Evolutionary conservation across 1,140 invertebrate genomes (phyloP), one percentile per base, ranked within the genome.

Genomic region (Drosophila miranda): DNA sequence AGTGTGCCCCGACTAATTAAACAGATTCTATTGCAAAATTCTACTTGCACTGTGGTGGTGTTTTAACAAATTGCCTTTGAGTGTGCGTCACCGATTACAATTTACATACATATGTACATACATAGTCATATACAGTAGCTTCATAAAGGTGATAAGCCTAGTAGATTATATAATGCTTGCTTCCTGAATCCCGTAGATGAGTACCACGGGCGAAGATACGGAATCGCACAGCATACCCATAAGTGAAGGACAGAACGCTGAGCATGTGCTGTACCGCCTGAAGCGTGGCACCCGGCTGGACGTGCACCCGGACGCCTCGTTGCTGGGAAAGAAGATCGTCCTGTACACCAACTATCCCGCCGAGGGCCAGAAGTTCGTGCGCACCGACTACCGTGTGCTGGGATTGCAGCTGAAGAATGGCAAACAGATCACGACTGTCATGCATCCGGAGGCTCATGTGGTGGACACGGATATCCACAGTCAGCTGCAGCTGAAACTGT

Each of bases 271-370:
- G 28, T 91, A 90, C 56, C 76, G 90, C 6, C 49, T 91, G 9
- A 91, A 91, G 43, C 70, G 81, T 38, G 89, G 88, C 52, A 68
- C 82, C 48, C 74, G 71, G 7, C 49, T 91, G 28, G 71, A 78
- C 13, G 64, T 91, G 3, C 87, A 89, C 56, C 92, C 97, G 3
- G 97, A 96, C 19, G 94, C 96, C n/a, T 95, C 95, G 11, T 92
- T 98, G 30, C 93, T 97, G 82, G 96, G 96, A 1, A 93, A 94
- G 23, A 93, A 93, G 73, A 94, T 98, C 6, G 93, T 94, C 55
- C 88, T 98, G 30, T 97, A 95, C 83, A 95, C 94, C 46, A 98
- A 98, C 91, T 95, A 97, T 91, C 96, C 97, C 8, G 88, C 91
- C 16, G 91, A 93, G 50, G 91, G 92, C 11, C 82, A 92, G 26